Percentiles rank a stretch among this genome's conserved stretches.
phyloP scores from a whole-genome alignment of 2,797 vertebrate species.

The Scarus forsteni region DNA sequence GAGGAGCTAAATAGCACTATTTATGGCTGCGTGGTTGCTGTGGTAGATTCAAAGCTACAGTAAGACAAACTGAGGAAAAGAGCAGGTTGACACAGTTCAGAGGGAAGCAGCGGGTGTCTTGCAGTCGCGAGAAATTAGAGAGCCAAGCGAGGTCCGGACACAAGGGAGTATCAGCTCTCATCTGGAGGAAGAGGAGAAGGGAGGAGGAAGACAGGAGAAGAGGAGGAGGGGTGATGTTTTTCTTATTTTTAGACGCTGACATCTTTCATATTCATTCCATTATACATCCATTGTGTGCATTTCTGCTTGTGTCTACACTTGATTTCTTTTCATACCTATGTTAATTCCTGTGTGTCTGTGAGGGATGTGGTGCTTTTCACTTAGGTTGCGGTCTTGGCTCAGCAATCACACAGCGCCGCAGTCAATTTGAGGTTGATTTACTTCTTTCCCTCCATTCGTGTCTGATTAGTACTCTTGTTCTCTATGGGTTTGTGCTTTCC shows the following conservation, averaged over 20 bases:
- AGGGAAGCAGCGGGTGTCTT: slow-evolving; percentile 42
- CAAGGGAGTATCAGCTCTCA: slow-evolving; percentile 64
- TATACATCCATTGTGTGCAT: slow-evolving; percentile 16
- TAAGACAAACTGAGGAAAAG: slow-evolving; percentile 46
- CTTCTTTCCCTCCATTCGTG: slow-evolving; percentile 40
- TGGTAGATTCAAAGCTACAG: slow-evolving; percentile 53
- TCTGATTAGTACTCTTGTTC: slow-evolving; percentile 51
- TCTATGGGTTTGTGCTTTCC: slow-evolving; percentile 25
- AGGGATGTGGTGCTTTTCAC: slow-evolving; percentile 50
- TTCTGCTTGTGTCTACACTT: slow-evolving; percentile 24
- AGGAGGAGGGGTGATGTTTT: slow-evolving; percentile 50
- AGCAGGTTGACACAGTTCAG: slow-evolving; percentile 54
- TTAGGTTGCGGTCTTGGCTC: slow-evolving; percentile 49
- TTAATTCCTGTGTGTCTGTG: slow-evolving; percentile 25
- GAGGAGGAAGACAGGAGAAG: slow-evolving; percentile 49
- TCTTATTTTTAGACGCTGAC: slow-evolving; percentile 46
- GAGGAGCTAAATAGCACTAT: slow-evolving; percentile 68
- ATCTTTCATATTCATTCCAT: slow-evolving; percentile 40
- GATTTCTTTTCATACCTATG: slow-evolving; percentile 20
- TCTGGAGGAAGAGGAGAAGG: slow-evolving; percentile 60
- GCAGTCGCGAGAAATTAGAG: slow-evolving; percentile 60
- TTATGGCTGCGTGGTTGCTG: slow-evolving; percentile 56
- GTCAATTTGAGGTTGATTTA: slow-evolving; percentile 65
- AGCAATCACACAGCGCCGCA: slow-evolving; percentile 52
- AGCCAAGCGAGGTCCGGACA: slow-evolving; percentile 60